A percentile compares a stretch with the other conserved stretches of the same genome.
Conservation (phyloP, 2,113 vertebrate species). For the Probosciger aterrimus region DNA sequence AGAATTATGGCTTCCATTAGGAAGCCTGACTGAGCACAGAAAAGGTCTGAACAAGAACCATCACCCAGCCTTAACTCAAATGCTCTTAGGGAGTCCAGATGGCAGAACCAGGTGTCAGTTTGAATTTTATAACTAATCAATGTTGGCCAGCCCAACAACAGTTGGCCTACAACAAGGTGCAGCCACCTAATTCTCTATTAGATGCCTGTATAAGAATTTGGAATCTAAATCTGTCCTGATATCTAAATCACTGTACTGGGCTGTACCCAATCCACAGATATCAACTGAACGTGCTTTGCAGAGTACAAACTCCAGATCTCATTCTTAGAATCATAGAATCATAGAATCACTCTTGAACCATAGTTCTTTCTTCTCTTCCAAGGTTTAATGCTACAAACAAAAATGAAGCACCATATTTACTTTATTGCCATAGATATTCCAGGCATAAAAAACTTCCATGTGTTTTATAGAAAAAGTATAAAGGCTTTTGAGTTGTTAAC, state of each 20-base stretch:
- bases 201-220: background rate
- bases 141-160: background rate
- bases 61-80: background rate
- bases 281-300: background rate
- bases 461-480: constrained; percentile 56
- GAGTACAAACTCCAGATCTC: background rate
- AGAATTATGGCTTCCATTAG: background rate
- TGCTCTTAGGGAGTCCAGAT: background rate
- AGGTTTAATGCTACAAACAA: background rate
- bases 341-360: background rate
- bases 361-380: background rate
- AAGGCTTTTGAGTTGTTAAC: constrained; percentile 61
- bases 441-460: constrained; percentile 20
- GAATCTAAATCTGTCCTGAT: background rate
- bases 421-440: constrained; percentile 55
- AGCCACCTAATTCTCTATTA: background rate
- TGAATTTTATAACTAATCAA: background rate
- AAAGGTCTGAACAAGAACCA: background rate
- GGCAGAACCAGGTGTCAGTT: background rate
- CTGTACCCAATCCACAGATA: background rate
- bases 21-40: background rate
- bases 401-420: constrained; percentile 11
- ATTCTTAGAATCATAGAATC: background rate
- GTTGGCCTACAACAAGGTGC: background rate
- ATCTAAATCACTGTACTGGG: background rate